A percentile compares a stretch with the other conserved stretches of the same genome.
phyloP scores from a whole-genome alignment of 2,113 vertebrate genomes.

The Nannospalax galili region DNA sequence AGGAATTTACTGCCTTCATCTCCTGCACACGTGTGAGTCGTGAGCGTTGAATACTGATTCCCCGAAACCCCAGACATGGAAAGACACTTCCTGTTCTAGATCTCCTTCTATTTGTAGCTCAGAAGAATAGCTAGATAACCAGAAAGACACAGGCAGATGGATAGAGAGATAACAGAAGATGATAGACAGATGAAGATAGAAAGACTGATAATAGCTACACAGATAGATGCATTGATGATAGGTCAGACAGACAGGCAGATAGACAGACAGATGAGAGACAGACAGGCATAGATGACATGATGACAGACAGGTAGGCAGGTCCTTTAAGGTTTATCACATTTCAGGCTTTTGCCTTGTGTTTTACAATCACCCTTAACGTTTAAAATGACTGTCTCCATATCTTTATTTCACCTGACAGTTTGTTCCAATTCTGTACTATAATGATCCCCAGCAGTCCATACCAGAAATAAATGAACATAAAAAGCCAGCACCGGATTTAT shows the following conservation, averaged over 20 bases:
- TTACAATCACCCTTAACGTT: not conserved
- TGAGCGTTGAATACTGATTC: not conserved
- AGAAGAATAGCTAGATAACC: not conserved
- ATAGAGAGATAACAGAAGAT: not conserved
- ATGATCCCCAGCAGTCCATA: not conserved
- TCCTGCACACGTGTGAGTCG: not conserved
- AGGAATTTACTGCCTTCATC: constrained; percentile 47
- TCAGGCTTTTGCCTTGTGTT: not conserved
- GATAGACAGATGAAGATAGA: not conserved
- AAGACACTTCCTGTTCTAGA: not conserved
- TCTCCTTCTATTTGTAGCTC: not conserved
- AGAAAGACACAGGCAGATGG: not conserved
- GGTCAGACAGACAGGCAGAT: not conserved
- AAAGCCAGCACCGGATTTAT: constrained; percentile 16
- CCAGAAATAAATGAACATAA: not conserved
- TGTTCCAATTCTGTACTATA: not conserved
- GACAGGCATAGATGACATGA: not conserved
- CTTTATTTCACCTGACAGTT: not conserved
- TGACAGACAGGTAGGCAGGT: not conserved
- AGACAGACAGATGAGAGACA: not conserved
- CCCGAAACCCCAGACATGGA: not conserved
- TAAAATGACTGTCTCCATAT: not conserved
- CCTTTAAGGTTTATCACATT: not conserved
- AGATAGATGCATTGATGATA: not conserved
- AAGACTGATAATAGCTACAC: not conserved